These are phyloP conservation scores for Suillia variegata DNA, from an alignment of 2,888 invertebrate genomes.

Conservation along the genomic window DNA sequence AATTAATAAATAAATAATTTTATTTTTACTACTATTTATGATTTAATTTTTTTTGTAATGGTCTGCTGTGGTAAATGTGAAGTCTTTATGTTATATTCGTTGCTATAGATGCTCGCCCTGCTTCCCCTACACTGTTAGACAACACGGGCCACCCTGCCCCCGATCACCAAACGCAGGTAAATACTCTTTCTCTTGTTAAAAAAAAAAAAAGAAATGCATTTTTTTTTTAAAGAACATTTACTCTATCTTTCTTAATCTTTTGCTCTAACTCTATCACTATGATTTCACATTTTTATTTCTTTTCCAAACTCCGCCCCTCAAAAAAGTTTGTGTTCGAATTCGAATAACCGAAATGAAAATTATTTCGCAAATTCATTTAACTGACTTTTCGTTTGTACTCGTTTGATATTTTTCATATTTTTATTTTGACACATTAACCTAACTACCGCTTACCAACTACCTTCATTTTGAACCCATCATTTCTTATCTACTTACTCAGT, in stretches of 20 bases:
- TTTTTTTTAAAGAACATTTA: slow-evolving; percentile 17
- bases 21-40: slow-evolving; percentile 21
- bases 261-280: slow-evolving; percentile 2
- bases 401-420: no score
- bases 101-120: slow-evolving; percentile 91
- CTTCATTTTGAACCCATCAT: no score
- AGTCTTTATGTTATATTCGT: slow-evolving; percentile 82
- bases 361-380: no score
- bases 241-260: slow-evolving; percentile 1
- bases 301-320: no score
- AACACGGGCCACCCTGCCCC: slow-evolving; percentile 79
- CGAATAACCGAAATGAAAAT: no score
- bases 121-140: slow-evolving; percentile 87
- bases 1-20: slow-evolving; percentile 40
- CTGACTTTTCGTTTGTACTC: no score
- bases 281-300: slow-evolving; percentile 6
- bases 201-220: slow-evolving; percentile 40
- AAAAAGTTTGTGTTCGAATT: no score
- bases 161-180: slow-evolving; percentile 77
- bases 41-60: slow-evolving; percentile 55
- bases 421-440: no score
- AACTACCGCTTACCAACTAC: no score
- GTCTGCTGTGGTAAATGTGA: slow-evolving; percentile 64
- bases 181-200: slow-evolving; percentile 59
- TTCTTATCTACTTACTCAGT: no score